These are phyloP conservation scores for Eumeta japonica DNA, from an alignment of 1,140 invertebrate species.

Conservation along the genomic window DNA sequence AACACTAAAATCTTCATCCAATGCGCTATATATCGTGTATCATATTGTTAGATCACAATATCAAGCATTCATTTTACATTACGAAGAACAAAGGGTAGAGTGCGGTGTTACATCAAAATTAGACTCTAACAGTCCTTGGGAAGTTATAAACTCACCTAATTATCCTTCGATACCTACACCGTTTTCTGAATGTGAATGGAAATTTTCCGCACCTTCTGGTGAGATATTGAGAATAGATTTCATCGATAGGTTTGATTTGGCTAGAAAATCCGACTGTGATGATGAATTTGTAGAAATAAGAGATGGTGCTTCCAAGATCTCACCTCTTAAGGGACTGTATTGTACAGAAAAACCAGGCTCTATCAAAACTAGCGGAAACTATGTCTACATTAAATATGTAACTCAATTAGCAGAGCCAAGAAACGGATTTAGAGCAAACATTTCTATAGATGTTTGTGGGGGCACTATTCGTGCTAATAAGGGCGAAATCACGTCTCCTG, in stretches of 20 bases:
- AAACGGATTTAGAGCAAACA: slow-evolving; percentile 75
- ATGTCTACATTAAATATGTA: slow-evolving; percentile 71
- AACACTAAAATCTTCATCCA: neutral
- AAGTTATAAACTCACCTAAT: slow-evolving; percentile 69
- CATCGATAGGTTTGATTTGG: slow-evolving; percentile 70
- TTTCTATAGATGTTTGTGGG: slow-evolving; percentile 60
- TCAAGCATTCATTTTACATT: slow-evolving; percentile 60
- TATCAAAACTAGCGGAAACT: slow-evolving; percentile 64
- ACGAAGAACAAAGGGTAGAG: slow-evolving; percentile 58
- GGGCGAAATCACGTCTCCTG: slow-evolving; percentile 60
- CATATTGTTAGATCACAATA: slow-evolving; percentile 9
- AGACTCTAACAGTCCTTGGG: slow-evolving; percentile 36
- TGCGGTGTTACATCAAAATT: slow-evolving; percentile 65
- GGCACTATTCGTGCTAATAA: slow-evolving; percentile 55
- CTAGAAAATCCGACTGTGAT: slow-evolving; percentile 56
- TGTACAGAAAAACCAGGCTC: slow-evolving; percentile 66
- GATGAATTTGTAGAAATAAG: slow-evolving; percentile 74
- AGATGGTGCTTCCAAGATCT: slow-evolving; percentile 71
- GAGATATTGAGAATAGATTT: slow-evolving; percentile 75
- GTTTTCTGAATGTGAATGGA: slow-evolving; percentile 81
- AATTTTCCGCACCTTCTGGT: slow-evolving; percentile 65
- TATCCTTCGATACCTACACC: slow-evolving; percentile 76
- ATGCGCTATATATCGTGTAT: neutral
- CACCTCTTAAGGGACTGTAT: slow-evolving; percentile 63
- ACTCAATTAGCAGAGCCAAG: slow-evolving; percentile 68